Conservation (phyloP, 2,888 invertebrate species). For the Deroplatys truncata region DNA sequence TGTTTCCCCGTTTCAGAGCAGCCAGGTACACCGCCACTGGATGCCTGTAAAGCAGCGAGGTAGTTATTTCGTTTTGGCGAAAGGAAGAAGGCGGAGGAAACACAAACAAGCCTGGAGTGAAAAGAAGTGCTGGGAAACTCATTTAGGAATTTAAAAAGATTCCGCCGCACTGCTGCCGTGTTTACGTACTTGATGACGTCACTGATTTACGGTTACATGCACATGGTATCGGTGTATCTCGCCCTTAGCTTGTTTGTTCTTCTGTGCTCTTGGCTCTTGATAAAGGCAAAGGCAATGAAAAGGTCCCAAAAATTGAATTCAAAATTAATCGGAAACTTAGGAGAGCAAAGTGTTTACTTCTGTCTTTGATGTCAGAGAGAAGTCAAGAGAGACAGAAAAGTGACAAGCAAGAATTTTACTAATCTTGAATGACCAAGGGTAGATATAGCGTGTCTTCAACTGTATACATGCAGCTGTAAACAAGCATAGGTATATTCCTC, state of each 20-base stretch:
- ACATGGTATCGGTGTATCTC: neutral
- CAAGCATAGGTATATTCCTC: neutral
- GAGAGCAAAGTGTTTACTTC: neutral
- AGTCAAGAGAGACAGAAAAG: neutral
- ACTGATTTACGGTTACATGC: neutral
- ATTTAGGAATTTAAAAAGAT: neutral
- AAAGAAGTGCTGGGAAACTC: neutral
- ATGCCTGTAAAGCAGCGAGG: neutral
- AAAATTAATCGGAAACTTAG: neutral
- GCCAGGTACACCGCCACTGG: neutral
- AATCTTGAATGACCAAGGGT: neutral
- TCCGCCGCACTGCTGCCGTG: neutral
- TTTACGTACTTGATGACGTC: neutral
- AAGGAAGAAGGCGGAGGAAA: neutral
- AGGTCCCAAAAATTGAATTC: neutral
- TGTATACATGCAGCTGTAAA: too few relatives aligned
- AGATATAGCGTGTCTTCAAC: too few relatives aligned
- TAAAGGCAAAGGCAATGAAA: neutral
- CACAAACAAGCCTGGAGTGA: neutral
- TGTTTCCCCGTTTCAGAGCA: too few relatives aligned
- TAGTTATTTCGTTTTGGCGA: neutral
- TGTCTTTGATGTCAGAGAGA: neutral
- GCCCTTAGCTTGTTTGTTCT: neutral
- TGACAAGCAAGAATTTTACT: neutral
- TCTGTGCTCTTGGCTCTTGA: neutral